Evolutionary conservation across 2,888 invertebrate genomes (phyloP).

Genomic region (Augochlorella aurata): DNA sequence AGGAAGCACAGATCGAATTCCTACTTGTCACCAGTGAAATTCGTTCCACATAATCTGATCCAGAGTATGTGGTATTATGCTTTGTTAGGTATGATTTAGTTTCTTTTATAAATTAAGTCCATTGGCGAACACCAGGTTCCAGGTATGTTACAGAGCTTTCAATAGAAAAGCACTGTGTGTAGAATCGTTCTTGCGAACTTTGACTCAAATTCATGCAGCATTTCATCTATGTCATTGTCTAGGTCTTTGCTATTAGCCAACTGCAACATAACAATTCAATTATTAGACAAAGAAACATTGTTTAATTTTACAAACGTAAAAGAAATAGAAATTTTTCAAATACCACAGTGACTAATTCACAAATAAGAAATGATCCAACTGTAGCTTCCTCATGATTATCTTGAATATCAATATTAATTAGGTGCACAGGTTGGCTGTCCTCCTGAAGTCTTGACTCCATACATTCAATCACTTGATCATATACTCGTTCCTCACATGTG

Average conservation of each 20-base stretch:
- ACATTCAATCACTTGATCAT: slow-evolving; percentile 98
- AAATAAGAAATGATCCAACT: slow-evolving; percentile 98
- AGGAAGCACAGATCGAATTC: slow-evolving; percentile 66
- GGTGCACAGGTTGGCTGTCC: slow-evolving; percentile 94
- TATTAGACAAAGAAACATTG: background rate
- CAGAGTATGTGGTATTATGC: slow-evolving; percentile 40
- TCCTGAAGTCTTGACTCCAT: slow-evolving; percentile 91
- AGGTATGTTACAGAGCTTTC: slow-evolving; percentile 74
- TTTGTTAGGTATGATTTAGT: slow-evolving; percentile 59
- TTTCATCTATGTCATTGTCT: slow-evolving; percentile 98
- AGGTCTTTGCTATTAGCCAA: slow-evolving; percentile 94
- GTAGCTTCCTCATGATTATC: slow-evolving; percentile 99
- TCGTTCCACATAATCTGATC: slow-evolving; percentile 41
- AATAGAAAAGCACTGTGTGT: slow-evolving; percentile 97
- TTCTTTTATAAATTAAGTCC: slow-evolving; percentile 56
- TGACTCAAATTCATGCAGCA: slow-evolving; percentile 96
- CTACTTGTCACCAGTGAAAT: slow-evolving; percentile 41
- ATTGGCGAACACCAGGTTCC: slow-evolving; percentile 46
- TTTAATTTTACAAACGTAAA: background rate
- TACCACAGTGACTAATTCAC: slow-evolving; percentile 96
- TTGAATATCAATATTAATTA: slow-evolving; percentile 99
- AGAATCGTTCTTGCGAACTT: slow-evolving; percentile 93
- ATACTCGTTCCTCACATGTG: slow-evolving; percentile 98
- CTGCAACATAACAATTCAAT: slow-evolving; percentile 81
- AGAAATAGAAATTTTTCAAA: slow-evolving; percentile 46